These are phyloP conservation scores for Crocodylus rhombifer DNA, from an alignment of 2,797 vertebrate species.

Conservation along the genomic window DNA sequence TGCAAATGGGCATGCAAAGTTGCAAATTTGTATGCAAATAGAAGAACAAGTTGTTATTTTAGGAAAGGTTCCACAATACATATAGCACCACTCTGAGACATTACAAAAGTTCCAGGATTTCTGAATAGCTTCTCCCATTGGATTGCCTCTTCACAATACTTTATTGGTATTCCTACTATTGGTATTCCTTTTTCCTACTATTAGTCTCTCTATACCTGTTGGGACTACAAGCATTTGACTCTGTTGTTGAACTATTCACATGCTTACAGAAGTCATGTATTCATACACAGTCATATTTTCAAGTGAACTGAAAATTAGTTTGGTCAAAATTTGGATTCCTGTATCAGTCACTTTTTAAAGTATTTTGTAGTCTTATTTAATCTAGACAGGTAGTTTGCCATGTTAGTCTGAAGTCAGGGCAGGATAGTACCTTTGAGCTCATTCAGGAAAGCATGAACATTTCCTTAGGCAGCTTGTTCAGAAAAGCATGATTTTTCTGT, in stretches of 20 bases:
- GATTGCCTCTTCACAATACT: neutral
- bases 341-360: neutral
- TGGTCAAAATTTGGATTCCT: neutral
- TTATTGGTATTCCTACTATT: neutral
- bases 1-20: conserved; percentile 63
- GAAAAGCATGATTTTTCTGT: neutral
- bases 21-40: conserved; percentile 57
- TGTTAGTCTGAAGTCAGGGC: no score
- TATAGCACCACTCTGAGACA: conserved; percentile 5
- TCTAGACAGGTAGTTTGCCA: no score
- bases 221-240: neutral
- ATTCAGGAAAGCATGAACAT: neutral
- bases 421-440: neutral
- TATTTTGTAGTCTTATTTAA: neutral
- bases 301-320: neutral
- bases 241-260: neutral
- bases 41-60: conserved; percentile 52
- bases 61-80: neutral
- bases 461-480: no score
- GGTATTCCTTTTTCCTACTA: no score
- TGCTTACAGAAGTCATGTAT: neutral
- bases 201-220: neutral
- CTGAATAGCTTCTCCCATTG: neutral
- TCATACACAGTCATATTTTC: neutral
- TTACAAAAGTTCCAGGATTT: neutral